Evolutionary conservation across 2,888 invertebrate genomes (phyloP).

Genomic region (Drosophila macrospina): DNA sequence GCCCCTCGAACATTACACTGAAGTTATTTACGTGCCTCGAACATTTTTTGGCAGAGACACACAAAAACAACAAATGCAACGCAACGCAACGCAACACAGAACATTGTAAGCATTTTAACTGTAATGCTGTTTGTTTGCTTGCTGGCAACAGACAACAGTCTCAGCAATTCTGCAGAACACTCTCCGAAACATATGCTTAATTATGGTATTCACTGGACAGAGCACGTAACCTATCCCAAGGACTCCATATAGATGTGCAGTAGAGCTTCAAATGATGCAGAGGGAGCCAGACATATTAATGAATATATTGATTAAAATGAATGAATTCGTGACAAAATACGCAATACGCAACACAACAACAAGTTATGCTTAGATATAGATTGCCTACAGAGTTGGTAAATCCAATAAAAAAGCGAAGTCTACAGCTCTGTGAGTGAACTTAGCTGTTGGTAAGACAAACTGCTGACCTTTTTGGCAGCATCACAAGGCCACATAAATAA

Average conservation of each 20-base stretch:
- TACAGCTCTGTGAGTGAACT: constrained; percentile 8
- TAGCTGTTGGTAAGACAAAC: constrained; percentile 37
- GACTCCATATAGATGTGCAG: not conserved
- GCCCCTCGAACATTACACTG: constrained; percentile 52
- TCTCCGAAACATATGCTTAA: constrained; percentile 65
- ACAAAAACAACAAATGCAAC: no score
- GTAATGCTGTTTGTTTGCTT: constrained; percentile 30
- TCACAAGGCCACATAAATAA: constrained; percentile 62
- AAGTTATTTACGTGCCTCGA: constrained; percentile 76
- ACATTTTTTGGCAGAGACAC: constrained; percentile 66
- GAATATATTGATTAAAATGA: not conserved
- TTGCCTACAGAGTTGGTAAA: not conserved
- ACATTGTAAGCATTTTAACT: constrained; percentile 43
- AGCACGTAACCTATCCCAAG: constrained; percentile 59
- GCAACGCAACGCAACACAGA: no score
- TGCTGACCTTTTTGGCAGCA: constrained; percentile 51
- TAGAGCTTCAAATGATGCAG: not conserved
- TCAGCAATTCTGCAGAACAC: constrained; percentile 62
- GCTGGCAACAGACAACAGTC: no score
- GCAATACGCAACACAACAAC: no score
- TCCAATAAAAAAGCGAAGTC: not conserved
- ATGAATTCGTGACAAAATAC: not conserved
- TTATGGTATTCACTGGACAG: constrained; percentile 65
- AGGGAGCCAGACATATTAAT: not conserved
- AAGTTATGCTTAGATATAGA: no score